Conservation (phyloP, 2,797 vertebrate species). For the Melopsittacus undulatus region DNA sequence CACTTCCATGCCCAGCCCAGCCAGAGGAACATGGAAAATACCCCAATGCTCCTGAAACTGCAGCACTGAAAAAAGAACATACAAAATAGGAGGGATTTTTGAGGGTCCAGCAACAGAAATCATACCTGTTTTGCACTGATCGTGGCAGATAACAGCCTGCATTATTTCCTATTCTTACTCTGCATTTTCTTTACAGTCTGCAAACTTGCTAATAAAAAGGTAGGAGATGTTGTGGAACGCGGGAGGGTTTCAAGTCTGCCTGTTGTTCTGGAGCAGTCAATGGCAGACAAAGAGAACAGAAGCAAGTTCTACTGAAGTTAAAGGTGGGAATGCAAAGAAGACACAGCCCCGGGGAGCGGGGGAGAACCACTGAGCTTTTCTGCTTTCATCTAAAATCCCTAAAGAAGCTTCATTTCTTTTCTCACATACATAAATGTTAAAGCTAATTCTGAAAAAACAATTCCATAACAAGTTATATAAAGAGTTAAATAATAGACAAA, state of each 20-base stretch:
- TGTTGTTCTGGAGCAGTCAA: background rate
- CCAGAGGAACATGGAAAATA: background rate
- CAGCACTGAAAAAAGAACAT: background rate
- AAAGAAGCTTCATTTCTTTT: background rate
- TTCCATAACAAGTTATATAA: background rate
- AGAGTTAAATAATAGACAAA: background rate
- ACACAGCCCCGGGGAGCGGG: rapidly evolving
- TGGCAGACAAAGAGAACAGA: background rate
- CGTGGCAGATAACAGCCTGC: rapidly evolving
- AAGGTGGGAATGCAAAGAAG: background rate
- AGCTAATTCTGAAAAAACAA: background rate
- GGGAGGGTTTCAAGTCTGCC: rapidly evolving
- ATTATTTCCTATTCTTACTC: background rate
- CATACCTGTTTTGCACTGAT: too few species aligned
- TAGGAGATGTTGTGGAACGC: rapidly evolving
- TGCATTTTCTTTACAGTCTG: rapidly evolving
- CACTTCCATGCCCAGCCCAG: background rate
- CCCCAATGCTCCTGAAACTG: background rate
- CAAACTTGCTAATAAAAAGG: background rate
- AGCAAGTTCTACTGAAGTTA: background rate
- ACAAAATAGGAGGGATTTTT: rapidly evolving
- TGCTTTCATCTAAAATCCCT: background rate
- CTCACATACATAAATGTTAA: background rate
- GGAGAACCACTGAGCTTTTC: background rate
- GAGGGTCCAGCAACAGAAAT: background rate